A percentile compares a stretch with the other conserved stretches of the same genome.
phyloP scores from a whole-genome alignment of 2,888 invertebrate species.

The Dryocosmus kuriphilus region DNA sequence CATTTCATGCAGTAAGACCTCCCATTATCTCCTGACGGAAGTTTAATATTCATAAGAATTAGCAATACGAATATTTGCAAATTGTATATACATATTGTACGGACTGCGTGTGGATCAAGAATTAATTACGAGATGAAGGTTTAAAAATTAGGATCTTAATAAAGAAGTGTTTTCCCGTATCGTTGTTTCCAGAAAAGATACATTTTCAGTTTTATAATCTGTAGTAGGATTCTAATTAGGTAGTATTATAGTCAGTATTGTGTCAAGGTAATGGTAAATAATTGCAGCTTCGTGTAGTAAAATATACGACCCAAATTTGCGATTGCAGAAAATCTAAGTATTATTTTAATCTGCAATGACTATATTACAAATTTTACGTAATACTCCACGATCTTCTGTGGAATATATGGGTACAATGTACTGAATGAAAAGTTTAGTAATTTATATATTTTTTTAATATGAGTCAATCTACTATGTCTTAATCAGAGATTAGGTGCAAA shows the following conservation, averaged over 20 bases:
- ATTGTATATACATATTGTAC: conserved; percentile 8
- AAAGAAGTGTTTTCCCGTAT: not conserved
- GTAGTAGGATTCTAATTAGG: not conserved
- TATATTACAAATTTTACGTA: not conserved
- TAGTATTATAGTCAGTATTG: not conserved
- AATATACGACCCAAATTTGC: not conserved
- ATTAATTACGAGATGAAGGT: not conserved
- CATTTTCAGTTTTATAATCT: not conserved
- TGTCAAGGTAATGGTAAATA: not conserved
- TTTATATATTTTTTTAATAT: not conserved
- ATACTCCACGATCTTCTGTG: not conserved
- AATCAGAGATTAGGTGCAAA: not conserved
- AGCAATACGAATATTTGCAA: conserved; percentile 11
- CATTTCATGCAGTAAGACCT: conserved; percentile 33
- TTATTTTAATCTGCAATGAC: not conserved
- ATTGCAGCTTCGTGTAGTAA: not conserved
- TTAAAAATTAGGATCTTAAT: conserved; percentile 13
- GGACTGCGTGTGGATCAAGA: not conserved
- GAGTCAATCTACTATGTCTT: not conserved
- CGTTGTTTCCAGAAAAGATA: not conserved
- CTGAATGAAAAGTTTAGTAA: no score
- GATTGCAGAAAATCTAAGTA: not conserved
- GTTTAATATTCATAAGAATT: conserved; percentile 21
- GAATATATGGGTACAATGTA: not conserved
- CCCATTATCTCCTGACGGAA: conserved; percentile 22